phyloP scores from a whole-genome alignment of 2,113 vertebrate species.

The Ascaphus truei region DNA sequence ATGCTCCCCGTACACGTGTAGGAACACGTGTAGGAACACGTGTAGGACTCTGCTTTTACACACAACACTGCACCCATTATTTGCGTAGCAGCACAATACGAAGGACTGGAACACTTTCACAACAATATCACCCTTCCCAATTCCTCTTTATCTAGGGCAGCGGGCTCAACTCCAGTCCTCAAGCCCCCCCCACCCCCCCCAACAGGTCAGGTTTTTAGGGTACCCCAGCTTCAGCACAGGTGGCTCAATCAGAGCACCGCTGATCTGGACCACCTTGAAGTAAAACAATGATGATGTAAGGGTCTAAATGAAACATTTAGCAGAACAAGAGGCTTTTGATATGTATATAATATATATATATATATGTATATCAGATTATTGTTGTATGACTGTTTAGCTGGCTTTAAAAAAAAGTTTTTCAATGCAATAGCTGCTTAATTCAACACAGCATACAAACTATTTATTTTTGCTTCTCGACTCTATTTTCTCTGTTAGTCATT shows the following conservation, averaged over 20 bases:
- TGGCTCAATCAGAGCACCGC: no score
- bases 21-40: no score
- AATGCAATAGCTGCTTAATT: neutral
- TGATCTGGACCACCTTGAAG: neutral
- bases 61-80: no score
- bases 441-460: neutral
- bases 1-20: no score
- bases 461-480: neutral
- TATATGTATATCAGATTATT: neutral
- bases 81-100: no score
- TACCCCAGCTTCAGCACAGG: neutral
- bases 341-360: neutral
- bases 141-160: no score
- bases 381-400: neutral
- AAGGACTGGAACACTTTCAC: no score
- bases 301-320: neutral
- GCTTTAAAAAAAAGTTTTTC: neutral
- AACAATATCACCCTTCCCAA: no score
- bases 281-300: neutral
- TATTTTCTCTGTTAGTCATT: neutral
- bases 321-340: neutral
- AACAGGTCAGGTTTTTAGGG: no score
- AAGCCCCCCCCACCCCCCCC: no score
- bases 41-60: no score
- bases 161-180: no score